phyloP scores from a whole-genome alignment of 1,140 invertebrate species.

The Armadillidium nasatum region DNA sequence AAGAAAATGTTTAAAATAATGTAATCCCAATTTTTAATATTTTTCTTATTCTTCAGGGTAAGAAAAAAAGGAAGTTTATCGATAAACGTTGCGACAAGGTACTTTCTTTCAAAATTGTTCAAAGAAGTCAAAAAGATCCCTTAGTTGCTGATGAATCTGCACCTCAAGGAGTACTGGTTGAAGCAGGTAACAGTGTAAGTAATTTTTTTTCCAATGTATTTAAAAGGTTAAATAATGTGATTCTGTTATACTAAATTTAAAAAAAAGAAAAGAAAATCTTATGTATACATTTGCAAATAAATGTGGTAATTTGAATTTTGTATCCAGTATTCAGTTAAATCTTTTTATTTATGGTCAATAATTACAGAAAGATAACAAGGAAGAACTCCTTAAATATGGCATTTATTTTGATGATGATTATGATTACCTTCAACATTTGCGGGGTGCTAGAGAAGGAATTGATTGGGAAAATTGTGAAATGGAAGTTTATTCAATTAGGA shows the following conservation, averaged over 20 bases:
- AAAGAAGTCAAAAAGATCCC: slow-evolving; percentile 88
- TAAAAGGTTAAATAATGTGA: neutral
- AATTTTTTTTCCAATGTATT: slow-evolving; percentile 51
- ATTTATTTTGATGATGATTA: slow-evolving; percentile 95
- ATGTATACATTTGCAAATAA: no score
- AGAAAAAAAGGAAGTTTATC: slow-evolving; percentile 33
- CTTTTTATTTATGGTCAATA: no score
- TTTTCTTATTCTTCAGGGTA: no score
- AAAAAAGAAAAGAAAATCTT: no score
- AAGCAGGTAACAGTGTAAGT: slow-evolving; percentile 31
- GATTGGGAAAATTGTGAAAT: slow-evolving; percentile 37
- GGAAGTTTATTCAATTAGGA: slow-evolving; percentile 36
- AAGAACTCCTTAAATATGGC: slow-evolving; percentile 85
- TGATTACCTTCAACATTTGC: slow-evolving; percentile 89
- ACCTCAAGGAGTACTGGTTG: slow-evolving; percentile 70
- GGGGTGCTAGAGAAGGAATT: slow-evolving; percentile 56
- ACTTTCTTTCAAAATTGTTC: slow-evolving; percentile 84
- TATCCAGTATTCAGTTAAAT: no score
- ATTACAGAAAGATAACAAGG: no score
- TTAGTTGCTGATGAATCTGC: slow-evolving; percentile 78
- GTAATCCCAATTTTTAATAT: no score
- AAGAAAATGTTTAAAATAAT: no score
- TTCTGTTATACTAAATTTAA: neutral
- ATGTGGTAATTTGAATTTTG: no score
- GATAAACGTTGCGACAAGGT: slow-evolving; percentile 71